These are phyloP conservation scores for Spinus olivaceus DNA, from an alignment of 2,797 vertebrate species.

Conservation along the genomic window DNA sequence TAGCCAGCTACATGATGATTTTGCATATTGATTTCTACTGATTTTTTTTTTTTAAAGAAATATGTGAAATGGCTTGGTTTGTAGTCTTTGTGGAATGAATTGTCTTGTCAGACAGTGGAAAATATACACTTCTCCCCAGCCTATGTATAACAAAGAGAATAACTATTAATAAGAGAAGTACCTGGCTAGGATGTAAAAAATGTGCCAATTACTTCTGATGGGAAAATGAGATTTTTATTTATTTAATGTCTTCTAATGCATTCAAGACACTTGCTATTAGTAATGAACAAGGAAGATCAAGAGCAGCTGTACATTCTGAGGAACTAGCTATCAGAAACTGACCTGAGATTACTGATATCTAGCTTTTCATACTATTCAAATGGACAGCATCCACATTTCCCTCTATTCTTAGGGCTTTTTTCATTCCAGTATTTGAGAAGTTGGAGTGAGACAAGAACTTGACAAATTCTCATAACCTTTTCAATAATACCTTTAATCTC, in stretches of 20 bases:
- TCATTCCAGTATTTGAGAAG: neutral
- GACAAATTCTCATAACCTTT: neutral
- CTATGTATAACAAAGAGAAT: neutral
- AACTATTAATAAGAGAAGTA: neutral
- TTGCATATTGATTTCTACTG: neutral
- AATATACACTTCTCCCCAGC: neutral
- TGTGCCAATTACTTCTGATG: constrained; percentile 5
- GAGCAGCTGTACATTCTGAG: neutral
- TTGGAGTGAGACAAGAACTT: neutral
- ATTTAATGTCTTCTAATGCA: constrained; percentile 20
- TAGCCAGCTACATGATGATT: neutral
- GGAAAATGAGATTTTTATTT: constrained; percentile 26
- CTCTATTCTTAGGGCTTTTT: neutral
- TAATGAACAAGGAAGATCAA: neutral
- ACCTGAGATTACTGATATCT: neutral
- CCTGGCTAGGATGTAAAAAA: neutral
- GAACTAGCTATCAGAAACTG: neutral
- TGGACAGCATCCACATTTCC: neutral
- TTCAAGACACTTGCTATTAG: neutral
- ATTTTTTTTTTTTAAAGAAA: neutral
- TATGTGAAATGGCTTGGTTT: neutral
- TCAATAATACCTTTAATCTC: neutral
- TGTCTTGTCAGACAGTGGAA: neutral
- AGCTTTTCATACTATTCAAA: neutral
- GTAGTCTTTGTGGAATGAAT: neutral